Percentiles rank a stretch among this genome's conserved stretches.
Evolutionary conservation across 2,797 vertebrate species (phyloP).

Genomic region (Sebastes matsubarae): DNA sequence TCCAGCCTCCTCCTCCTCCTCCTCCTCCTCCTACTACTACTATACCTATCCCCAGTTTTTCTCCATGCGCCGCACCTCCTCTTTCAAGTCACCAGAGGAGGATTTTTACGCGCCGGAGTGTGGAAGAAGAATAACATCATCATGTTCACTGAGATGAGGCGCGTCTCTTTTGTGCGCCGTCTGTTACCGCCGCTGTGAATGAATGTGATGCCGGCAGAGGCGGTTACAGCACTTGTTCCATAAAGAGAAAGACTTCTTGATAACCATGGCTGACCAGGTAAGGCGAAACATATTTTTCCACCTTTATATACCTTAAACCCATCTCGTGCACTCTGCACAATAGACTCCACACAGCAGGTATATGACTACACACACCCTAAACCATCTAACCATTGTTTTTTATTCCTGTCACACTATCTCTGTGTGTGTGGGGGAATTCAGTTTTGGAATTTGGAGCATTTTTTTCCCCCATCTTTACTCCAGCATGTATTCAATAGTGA

Average conservation of each 20-base stretch:
- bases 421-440: not conserved
- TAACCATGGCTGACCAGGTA: conserved; percentile 85
- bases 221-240: conserved; percentile 52
- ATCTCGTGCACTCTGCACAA: conserved; percentile 32
- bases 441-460: not conserved
- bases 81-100: conserved; percentile 12
- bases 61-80: conserved; percentile 26
- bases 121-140: conserved; percentile 6
- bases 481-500: not conserved
- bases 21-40: not conserved
- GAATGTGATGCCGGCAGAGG: conserved; percentile 47
- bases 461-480: not conserved
- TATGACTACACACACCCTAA: not conserved
- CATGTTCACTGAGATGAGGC: conserved; percentile 35
- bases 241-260: conserved; percentile 56
- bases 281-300: conserved; percentile 19
- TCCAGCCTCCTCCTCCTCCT: not conserved
- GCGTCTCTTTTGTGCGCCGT: conserved; percentile 59
- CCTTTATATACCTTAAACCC: not conserved
- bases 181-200: conserved; percentile 40
- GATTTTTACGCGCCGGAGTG: conserved; percentile 45
- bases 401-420: not conserved
- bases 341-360: conserved; percentile 8
- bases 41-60: not conserved
- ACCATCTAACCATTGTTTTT: not conserved